Evolutionary conservation across 2,797 vertebrate species (phyloP).

Genomic region (Manis crassicaudata): DNA sequence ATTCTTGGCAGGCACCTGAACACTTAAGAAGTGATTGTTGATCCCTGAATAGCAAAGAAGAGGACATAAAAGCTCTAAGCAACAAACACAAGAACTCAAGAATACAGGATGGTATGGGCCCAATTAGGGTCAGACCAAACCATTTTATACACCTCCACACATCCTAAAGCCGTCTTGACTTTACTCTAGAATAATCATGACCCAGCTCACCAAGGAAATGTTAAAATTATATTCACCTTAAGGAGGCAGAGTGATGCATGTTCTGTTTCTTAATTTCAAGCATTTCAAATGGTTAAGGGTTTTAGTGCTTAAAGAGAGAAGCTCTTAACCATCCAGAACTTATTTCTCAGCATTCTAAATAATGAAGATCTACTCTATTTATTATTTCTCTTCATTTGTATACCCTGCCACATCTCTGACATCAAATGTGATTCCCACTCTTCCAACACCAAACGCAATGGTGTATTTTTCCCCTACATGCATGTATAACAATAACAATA

Average conservation of each 20-base stretch:
- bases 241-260: neutral
- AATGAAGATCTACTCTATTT: neutral
- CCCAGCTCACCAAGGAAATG: neutral
- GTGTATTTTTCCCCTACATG: no score
- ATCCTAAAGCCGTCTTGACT: neutral
- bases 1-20: neutral
- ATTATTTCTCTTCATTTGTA: neutral
- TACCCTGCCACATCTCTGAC: no score
- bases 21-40: conserved; percentile 29
- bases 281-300: neutral
- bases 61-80: neutral
- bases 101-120: neutral
- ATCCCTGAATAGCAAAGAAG: conserved; percentile 10
- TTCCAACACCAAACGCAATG: no score
- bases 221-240: neutral
- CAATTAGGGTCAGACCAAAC: no score
- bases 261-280: neutral
- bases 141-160: neutral
- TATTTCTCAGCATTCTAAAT: neutral
- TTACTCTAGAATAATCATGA: neutral
- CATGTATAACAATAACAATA: no score
- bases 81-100: neutral
- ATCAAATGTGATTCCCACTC: no score
- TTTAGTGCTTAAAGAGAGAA: neutral
- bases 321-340: neutral